Evolutionary conservation across 2,888 invertebrate species (phyloP), one percentile per base, ranked within the genome.

Genomic region (Calliscelio sp.): DNA sequence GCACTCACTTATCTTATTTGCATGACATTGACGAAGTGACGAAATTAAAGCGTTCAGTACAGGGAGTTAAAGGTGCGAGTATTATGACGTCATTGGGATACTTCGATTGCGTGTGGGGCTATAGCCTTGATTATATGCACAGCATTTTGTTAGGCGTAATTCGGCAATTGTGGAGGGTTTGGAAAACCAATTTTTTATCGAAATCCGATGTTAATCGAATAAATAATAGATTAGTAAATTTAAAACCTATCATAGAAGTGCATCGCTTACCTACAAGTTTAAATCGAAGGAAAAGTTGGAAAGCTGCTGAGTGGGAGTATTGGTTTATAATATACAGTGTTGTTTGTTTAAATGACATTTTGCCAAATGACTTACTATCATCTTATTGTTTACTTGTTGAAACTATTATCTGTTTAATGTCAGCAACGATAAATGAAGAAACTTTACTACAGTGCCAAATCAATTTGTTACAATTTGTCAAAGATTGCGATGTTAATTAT

Each of bases 21-120:
- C n/a, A n/a, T n/a, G n/a, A n/a, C n/a, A n/a, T n/a, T n/a, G n/a
- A n/a, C n/a, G n/a, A n/a, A n/a, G n/a, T n/a, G n/a, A n/a, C n/a
- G n/a, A n/a, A n/a, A n/a, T n/a, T n/a, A n/a, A n/a, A n/a, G n/a
- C n/a, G n/a, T n/a, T n/a, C n/a, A n/a, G 32, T 32, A 32, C 5
- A 32, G 32, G 32, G 32, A 32, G 10, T n/a, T 7, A 32, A 32
- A 5, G 10, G 32, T 7, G 32, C 32, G 5, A 32, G 10, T 20
- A 20, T 20, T 8, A 49, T 20, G 16, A 6, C 18, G 4, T 20
- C 22, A 49, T 20, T n/a, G n/a, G n/a, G n/a, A n/a, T n/a, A n/a
- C n/a, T 49, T 49, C 20, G 49, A 49, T 49, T 49, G 49, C 20
- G 49, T 49, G 6, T 49, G 49, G 49, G 49, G 20, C 16, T 49